phyloP scores from a whole-genome alignment of 2,113 vertebrate species.

The Dipodomys stephensi region DNA sequence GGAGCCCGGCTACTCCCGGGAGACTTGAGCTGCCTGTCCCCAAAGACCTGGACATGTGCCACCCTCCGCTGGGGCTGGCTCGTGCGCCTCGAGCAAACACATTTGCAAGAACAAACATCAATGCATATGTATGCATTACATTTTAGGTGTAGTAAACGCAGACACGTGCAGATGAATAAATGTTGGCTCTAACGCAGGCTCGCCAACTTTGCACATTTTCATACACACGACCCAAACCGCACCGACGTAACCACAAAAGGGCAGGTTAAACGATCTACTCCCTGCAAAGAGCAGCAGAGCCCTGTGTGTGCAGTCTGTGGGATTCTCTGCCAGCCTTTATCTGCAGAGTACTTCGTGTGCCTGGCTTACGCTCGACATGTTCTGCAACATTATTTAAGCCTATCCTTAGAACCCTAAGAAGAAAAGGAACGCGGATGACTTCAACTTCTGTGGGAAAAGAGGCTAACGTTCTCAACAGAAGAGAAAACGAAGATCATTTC shows the following conservation, averaged over 20 bases:
- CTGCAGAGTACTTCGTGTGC: background rate
- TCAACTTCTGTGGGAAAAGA: background rate
- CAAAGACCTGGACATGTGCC: slow-evolving; percentile 42
- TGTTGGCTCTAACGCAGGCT: background rate
- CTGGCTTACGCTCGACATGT: background rate
- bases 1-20: slow-evolving; percentile 44
- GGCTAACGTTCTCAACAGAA: background rate
- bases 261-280: background rate
- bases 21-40: slow-evolving; percentile 66
- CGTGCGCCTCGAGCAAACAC: slow-evolving; percentile 50
- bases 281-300: background rate
- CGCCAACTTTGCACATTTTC: background rate
- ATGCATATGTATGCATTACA: too few relatives aligned
- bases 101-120: background rate
- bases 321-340: background rate
- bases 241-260: background rate
- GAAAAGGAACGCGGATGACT: background rate
- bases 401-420: background rate
- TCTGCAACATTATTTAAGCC: background rate
- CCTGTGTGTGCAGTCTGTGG: background rate
- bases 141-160: background rate
- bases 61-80: slow-evolving; percentile 53
- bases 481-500: slow-evolving; percentile 25
- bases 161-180: background rate
- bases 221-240: background rate